Percentiles rank a stretch among this genome's conserved stretches.
Conservation (phyloP, 2,797 vertebrate genomes). For the Phoxinus dragarum region DNA sequence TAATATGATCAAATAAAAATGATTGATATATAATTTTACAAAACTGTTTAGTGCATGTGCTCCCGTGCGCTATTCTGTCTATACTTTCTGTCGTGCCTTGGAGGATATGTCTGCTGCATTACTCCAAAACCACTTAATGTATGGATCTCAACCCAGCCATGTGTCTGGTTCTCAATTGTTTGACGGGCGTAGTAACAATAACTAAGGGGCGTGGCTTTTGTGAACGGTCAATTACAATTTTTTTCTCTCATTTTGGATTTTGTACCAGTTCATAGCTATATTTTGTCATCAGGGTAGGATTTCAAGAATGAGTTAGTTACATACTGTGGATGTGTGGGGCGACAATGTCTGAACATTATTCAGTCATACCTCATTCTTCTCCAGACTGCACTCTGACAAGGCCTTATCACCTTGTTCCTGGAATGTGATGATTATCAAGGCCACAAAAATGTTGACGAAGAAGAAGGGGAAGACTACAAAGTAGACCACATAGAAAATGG, state of each 20-base stretch:
- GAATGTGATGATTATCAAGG: slow-evolving; percentile 98
- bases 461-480: slow-evolving; percentile 99
- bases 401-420: slow-evolving; percentile 98
- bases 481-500: slow-evolving; percentile 98
- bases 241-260: neutral
- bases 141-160: no score
- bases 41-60: no score
- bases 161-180: no score
- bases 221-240: no score
- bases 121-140: no score
- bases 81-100: no score
- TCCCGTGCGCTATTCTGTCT: no score
- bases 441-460: slow-evolving; percentile 99
- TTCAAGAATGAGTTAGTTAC: neutral
- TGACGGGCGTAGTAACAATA: no score
- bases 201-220: no score
- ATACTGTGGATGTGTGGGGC: neutral
- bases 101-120: no score
- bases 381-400: slow-evolving; percentile 95
- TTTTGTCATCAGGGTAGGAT: neutral
- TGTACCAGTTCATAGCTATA: neutral
- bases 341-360: neutral
- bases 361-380: slow-evolving; percentile 92
- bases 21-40: no score
- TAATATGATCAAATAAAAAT: no score